phyloP scores from a whole-genome alignment of 2,113 vertebrate genomes.

The Protomyctophum bolini region DNA sequence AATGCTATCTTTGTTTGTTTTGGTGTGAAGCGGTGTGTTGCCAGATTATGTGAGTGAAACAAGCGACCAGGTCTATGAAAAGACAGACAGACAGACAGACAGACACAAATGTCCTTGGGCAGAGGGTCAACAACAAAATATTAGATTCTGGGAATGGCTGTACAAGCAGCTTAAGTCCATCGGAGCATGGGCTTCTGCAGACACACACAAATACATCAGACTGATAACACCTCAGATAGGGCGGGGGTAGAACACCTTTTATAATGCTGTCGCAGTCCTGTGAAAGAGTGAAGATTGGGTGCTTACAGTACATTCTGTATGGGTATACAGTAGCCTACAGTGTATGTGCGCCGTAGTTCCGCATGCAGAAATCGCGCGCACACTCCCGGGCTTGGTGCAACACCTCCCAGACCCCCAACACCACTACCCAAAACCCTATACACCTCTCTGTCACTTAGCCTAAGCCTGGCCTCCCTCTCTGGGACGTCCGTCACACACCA shows the following conservation, averaged over 20 bases:
- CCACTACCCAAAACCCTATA: conserved; percentile 17
- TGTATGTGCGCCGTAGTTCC: no score
- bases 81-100: no score
- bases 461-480: conserved; percentile 56
- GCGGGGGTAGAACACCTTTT: conserved; percentile 16
- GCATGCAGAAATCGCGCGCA: conserved; percentile 15
- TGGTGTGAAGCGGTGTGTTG: no score
- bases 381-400: conserved; percentile 17
- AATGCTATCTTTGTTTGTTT: no score
- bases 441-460: conserved; percentile 64
- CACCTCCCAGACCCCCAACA: conserved; percentile 49
- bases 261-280: conserved; percentile 32
- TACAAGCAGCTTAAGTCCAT: conserved; percentile 60
- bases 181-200: conserved; percentile 34
- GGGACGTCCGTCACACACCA: conserved; percentile 56
- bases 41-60: no score
- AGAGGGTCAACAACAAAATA: conserved; percentile 54
- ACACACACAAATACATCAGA: conserved; percentile 41
- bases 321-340: conserved; percentile 5
- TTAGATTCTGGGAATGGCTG: conserved; percentile 57
- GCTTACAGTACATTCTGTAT: conserved; percentile 20
- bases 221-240: conserved; percentile 45
- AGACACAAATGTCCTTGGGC: conserved; percentile 48
- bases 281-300: conserved; percentile 19
- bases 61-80: no score